These are phyloP conservation scores for Festucalex cinctus DNA, from an alignment of 2,113 vertebrate species.

Conservation along the genomic window DNA sequence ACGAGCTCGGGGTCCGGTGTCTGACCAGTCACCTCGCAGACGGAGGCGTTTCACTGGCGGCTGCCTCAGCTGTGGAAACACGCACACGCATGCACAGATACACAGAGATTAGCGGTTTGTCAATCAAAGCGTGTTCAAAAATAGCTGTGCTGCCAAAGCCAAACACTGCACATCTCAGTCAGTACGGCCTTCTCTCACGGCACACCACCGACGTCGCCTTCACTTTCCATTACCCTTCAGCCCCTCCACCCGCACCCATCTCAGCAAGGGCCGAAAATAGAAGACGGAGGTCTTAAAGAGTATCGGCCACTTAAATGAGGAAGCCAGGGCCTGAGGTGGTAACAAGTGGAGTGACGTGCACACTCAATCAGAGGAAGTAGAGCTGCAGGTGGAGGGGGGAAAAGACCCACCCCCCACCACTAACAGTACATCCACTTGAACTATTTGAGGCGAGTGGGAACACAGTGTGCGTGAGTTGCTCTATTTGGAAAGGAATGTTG, in stretches of 20 bases:
- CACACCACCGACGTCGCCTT: slow-evolving; percentile 30
- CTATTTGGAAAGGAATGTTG: slow-evolving; percentile 80
- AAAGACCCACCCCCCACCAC: neutral
- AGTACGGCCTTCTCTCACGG: slow-evolving; percentile 20
- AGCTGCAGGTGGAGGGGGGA: slow-evolving; percentile 33
- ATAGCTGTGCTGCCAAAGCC: slow-evolving; percentile 60
- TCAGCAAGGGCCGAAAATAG: slow-evolving; percentile 47
- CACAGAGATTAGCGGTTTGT: slow-evolving; percentile 50
- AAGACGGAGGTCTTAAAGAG: slow-evolving; percentile 24
- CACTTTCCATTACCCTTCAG: slow-evolving; percentile 35
- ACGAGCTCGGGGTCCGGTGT: slow-evolving; percentile 94
- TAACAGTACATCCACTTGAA: slow-evolving; percentile 26
- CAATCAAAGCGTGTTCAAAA: slow-evolving; percentile 60
- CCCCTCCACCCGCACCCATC: neutral
- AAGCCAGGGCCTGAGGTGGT: slow-evolving; percentile 27
- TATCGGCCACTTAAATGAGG: slow-evolving; percentile 11
- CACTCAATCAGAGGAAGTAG: slow-evolving; percentile 13
- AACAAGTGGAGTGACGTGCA: slow-evolving; percentile 16
- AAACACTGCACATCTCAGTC: slow-evolving; percentile 52
- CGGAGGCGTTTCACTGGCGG: slow-evolving; percentile 94
- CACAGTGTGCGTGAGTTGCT: slow-evolving; percentile 75
- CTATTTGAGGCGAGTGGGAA: slow-evolving; percentile 68
- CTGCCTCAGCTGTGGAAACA: slow-evolving; percentile 80
- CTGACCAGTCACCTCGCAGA: slow-evolving; percentile 96
- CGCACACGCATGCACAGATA: slow-evolving; percentile 18